Evolutionary conservation across 2,888 invertebrate species (phyloP).

Genomic region (Synanthedon vespiformis): DNA sequence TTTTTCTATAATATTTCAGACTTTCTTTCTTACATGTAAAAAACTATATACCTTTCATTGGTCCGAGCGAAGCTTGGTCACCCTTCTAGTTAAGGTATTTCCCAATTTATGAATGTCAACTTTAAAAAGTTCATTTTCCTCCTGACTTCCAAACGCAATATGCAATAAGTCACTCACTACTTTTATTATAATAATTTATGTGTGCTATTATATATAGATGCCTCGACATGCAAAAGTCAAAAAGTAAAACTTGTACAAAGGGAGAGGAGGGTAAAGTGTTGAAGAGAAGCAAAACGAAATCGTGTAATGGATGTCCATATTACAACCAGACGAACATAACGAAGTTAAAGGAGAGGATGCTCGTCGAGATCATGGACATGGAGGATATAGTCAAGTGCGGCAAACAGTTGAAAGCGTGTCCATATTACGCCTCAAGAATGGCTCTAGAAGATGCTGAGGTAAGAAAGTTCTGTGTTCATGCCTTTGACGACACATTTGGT

Average conservation of each 20-base stretch:
- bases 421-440: conserved; percentile 91
- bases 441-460: conserved; percentile 87
- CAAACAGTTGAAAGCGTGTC: conserved; percentile 82
- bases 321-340: conserved; percentile 74
- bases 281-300: conserved; percentile 72
- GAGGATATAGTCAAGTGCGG: conserved; percentile 84
- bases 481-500: too few relatives aligned
- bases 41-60: too few relatives aligned
- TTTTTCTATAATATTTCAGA: too few relatives aligned
- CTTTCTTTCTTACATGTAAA: too few relatives aligned
- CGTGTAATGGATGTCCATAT: conserved; percentile 75
- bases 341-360: conserved; percentile 72
- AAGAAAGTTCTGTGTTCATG: conserved; percentile 1
- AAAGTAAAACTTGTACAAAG: conserved; percentile 66
- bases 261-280: conserved; percentile 72
- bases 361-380: conserved; percentile 84
- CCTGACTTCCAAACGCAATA: too few relatives aligned
- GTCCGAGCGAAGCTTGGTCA: too few relatives aligned
- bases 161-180: too few relatives aligned
- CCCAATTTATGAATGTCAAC: too few relatives aligned
- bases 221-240: conserved; percentile 81
- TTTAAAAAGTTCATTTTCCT: too few relatives aligned
- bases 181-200: too few relatives aligned
- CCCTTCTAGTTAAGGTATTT: too few relatives aligned
- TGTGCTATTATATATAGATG: conserved; percentile 63